Conservation (phyloP, 2,797 vertebrate species). For the Salmo trutta region DNA sequence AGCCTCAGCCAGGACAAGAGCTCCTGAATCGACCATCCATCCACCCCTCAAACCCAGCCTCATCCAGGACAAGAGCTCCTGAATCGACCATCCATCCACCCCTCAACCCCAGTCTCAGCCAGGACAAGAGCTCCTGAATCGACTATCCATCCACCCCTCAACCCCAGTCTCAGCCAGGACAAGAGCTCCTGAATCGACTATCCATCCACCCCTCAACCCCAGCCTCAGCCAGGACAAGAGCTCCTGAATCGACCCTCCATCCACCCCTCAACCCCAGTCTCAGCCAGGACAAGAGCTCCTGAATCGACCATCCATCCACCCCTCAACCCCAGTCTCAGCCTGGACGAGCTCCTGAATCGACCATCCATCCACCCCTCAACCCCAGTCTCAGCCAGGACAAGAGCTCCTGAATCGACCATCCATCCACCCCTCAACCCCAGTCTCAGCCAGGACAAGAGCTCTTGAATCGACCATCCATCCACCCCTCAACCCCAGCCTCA, state of each 20-base stretch:
- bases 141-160: neutral
- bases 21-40: slow-evolving; percentile 65
- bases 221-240: slow-evolving; percentile 54
- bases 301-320: neutral
- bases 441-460: slow-evolving; percentile 68
- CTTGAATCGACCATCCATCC: slow-evolving; percentile 63
- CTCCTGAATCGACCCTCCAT: slow-evolving; percentile 58
- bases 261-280: neutral
- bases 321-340: slow-evolving; percentile 33
- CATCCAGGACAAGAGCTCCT: slow-evolving; percentile 73
- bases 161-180: slow-evolving; percentile 38
- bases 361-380: slow-evolving; percentile 4
- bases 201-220: neutral
- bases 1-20: slow-evolving; percentile 66
- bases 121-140: slow-evolving; percentile 76
- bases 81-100: slow-evolving; percentile 20
- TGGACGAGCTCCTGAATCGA: slow-evolving; percentile 73
- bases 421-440: slow-evolving; percentile 17
- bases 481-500: neutral
- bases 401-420: slow-evolving; percentile 62
- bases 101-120: slow-evolving; percentile 34
- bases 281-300: slow-evolving; percentile 57
- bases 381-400: slow-evolving; percentile 64
- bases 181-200: slow-evolving; percentile 65
- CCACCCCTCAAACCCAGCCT: neutral